phyloP scores from a whole-genome alignment of 2,113 vertebrate species.

The Hippotragus niger region DNA sequence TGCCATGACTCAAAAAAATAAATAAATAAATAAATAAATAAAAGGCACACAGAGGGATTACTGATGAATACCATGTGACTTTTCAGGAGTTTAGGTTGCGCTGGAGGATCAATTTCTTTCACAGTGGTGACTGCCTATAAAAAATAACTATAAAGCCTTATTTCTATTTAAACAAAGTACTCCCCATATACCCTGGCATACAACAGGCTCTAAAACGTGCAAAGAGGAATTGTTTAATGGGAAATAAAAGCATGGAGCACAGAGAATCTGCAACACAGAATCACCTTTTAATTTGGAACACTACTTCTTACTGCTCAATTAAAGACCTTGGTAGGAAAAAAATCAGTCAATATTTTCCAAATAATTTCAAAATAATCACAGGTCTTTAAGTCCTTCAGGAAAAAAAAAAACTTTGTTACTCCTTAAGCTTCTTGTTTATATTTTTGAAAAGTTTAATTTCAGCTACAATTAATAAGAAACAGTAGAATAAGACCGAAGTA shows the following conservation, averaged over 20 bases:
- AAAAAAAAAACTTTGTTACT: not conserved
- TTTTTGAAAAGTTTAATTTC: not conserved
- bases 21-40: not conserved
- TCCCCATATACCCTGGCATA: not conserved
- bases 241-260: not conserved
- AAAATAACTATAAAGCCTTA: conserved; percentile 51
- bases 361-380: not conserved
- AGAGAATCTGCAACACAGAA: not conserved
- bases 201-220: not conserved
- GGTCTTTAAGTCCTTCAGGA: not conserved
- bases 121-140: conserved; percentile 11
- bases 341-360: not conserved
- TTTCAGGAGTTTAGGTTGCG: conserved; percentile 55
- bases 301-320: not conserved
- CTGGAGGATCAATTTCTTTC: conserved; percentile 14
- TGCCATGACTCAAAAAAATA: conserved; percentile 12
- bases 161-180: conserved; percentile 50
- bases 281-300: not conserved
- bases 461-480: not conserved
- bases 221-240: not conserved
- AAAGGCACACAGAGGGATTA: conserved; percentile 64
- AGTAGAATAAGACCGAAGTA: not conserved
- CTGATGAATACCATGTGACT: conserved; percentile 61
- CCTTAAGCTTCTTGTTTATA: not conserved
- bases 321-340: not conserved